Base-by-base conservation (phyloP, 1,140 invertebrate genomes). In the Cotesia typhae region DNA sequence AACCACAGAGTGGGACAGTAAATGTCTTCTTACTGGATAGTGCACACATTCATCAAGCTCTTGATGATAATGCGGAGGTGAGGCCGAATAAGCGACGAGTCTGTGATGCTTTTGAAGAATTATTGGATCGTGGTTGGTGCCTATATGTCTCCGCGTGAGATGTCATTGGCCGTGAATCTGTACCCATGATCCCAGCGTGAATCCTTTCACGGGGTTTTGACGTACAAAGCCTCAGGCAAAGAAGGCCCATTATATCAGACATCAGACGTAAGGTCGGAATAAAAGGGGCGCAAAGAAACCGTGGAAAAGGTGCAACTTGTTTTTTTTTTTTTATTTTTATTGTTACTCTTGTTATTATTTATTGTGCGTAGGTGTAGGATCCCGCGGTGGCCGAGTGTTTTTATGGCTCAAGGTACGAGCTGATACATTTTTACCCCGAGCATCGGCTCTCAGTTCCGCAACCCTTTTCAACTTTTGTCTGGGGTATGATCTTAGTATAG, bases 161-260 rank as follows among this genome's bases (percentile, higher is more conserved):
- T 76, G 78, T 83, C 78, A 83, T 82, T 83, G 80, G 80, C 76
- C 72, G 73, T 71, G 67, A 76, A 78, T 80, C 81, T 80, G 41
- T 47, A 47, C 41, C 78, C 74, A 74, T 64, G 70, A 73, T 66
- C 70, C 36, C 76, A 75, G 77, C 75, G 72, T 76, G 79, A 63
- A 78, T 59, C 74, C 78, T 81, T 85, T 85, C 79, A 81, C 70
- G 51, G 70, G 74, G 55, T 66, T 66, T 66, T 41, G 52, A 71
- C 20, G 70, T 9, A 71, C 70, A 71, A 71, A 66, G 63, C 70
- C 36, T 60, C 17, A 55, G 55, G 57, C 67, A 55, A 70, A 70
- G 67, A 70, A 70, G 67, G 38, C 57, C 67, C 57, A 70, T 70
- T 70, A 61, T 70, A 28, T 36, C 14, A 2, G 35, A 36, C 12